Base-by-base conservation (phyloP, 2,888 invertebrate species). In the Andrena minutula region DNA sequence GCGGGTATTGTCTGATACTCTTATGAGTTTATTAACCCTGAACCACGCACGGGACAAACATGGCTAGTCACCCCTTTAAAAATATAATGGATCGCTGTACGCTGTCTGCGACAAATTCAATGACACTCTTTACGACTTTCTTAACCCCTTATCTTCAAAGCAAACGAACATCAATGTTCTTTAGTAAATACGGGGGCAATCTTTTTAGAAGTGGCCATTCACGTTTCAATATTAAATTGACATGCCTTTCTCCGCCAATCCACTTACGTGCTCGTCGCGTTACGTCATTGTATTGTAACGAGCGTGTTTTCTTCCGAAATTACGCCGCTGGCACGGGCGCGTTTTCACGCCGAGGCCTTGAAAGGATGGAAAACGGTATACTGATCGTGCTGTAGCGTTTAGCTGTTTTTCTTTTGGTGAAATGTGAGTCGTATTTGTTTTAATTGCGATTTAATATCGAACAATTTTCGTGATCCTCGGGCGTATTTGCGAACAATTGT, bases 11-110 rank as follows among this genome's bases (percentile, higher is more conserved):
- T 63, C 5, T 32, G 41, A 20, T 32, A 26, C 61, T 66, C 56
- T 63, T 63, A 73, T 32, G 68, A 80, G 80, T 81, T 81, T 81
- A 81, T 80, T 81, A 81, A 81, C 80, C 80, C 80, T 81, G 80
- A 64, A 69, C 74, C 64, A 41, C 47, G 41, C 65, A 2, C 20
- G 28, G n/a, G 51, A 58, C 49, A 64, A 74, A 74, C 51, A 74
- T 35, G 41, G 23, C 30, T 64, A 68, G 73, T 73, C 35, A 32
- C 23, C 41, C 61, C 26, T 80, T 63, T 7, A 41, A 64, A 58
- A 72, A 23, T 58, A 58, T 51, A 69, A 79, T 47, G 41, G 47
- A 53, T 3, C 28, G 30, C 2, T 8, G 12, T 51, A 12, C 35
- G 12, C 41, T 30, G 63, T 47, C 30, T 26, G 20, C n/a, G 32